Evolutionary conservation across 2,113 vertebrate species (phyloP).

Genomic region (Fregata magnificens): DNA sequence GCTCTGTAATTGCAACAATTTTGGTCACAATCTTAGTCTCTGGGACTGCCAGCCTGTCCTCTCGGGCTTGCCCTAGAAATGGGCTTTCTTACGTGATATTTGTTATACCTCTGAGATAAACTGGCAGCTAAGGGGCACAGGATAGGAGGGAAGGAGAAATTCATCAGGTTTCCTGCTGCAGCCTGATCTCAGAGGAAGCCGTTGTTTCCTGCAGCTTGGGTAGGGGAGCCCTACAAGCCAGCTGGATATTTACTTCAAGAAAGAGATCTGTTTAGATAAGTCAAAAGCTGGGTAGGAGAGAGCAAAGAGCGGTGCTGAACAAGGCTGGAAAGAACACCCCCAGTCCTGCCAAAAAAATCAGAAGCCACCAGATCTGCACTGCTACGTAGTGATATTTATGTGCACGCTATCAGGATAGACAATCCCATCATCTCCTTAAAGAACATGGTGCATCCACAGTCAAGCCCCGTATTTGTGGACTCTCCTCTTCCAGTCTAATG

Average conservation of each 20-base stretch:
- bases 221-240: not conserved
- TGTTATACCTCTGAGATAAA: not conserved
- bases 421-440: not conserved
- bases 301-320: not conserved
- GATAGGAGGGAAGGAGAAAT: conserved; percentile 4
- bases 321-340: not conserved
- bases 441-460: not conserved
- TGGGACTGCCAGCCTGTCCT: not conserved
- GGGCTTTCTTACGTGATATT: not conserved
- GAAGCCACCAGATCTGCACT: not conserved
- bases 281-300: not conserved
- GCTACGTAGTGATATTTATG: accelerated
- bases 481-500: not conserved
- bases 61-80: not conserved
- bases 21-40: not conserved
- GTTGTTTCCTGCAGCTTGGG: conserved; percentile 15
- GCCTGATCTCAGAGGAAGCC: conserved; percentile 21
- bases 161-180: conserved; percentile 1
- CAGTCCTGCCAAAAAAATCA: not conserved
- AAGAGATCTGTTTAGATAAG: not conserved
- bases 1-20: not conserved
- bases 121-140: not conserved
- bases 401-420: accelerated
- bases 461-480: not conserved
- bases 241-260: not conserved